Percentiles rank a stretch among this genome's conserved stretches.
Conservation (phyloP, 2,797 vertebrate genomes). For the Tokudaia tokunoshimensis region DNA sequence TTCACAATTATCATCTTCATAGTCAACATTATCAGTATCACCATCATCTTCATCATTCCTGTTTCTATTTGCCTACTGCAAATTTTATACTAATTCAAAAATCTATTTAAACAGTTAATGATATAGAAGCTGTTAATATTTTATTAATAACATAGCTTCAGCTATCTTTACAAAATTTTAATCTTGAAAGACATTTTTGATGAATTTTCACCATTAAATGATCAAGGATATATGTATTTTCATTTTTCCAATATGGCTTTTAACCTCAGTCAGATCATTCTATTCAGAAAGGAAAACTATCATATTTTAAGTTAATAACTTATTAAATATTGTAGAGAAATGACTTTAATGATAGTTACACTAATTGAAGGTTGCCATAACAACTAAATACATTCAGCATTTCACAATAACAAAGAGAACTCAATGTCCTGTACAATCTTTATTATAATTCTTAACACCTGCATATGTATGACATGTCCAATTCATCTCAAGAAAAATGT, state of each 20-base stretch:
- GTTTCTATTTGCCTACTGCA: not conserved
- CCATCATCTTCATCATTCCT: not conserved
- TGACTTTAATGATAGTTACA: slow-evolving; percentile 81
- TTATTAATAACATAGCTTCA: slow-evolving; percentile 61
- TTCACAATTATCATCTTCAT: not conserved
- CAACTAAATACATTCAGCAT: slow-evolving; percentile 80
- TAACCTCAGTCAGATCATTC: slow-evolving; percentile 45
- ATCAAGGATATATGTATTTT: slow-evolving; percentile 54
- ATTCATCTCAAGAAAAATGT: slow-evolving; percentile 73
- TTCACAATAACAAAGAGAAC: slow-evolving; percentile 70
- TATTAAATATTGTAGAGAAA: slow-evolving; percentile 77
- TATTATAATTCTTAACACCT: slow-evolving; percentile 75
- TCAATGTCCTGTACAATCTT: slow-evolving; percentile 71
- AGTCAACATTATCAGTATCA: not conserved
- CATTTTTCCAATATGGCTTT: slow-evolving; percentile 35
- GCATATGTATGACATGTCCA: slow-evolving; percentile 47
- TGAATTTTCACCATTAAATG: slow-evolving; percentile 48
- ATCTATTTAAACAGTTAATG: slow-evolving; percentile 23
- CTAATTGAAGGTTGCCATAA: slow-evolving; percentile 86
- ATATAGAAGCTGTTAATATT: slow-evolving; percentile 52
- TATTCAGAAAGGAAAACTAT: slow-evolving; percentile 65
- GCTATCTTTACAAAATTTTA: slow-evolving; percentile 36
- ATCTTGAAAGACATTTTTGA: slow-evolving; percentile 48
- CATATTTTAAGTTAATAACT: slow-evolving; percentile 70
- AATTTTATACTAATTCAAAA: not conserved